These are phyloP conservation scores for Gisinianus flammeolus DNA, from an alignment of 2,888 invertebrate species.

Conservation along the genomic window DNA sequence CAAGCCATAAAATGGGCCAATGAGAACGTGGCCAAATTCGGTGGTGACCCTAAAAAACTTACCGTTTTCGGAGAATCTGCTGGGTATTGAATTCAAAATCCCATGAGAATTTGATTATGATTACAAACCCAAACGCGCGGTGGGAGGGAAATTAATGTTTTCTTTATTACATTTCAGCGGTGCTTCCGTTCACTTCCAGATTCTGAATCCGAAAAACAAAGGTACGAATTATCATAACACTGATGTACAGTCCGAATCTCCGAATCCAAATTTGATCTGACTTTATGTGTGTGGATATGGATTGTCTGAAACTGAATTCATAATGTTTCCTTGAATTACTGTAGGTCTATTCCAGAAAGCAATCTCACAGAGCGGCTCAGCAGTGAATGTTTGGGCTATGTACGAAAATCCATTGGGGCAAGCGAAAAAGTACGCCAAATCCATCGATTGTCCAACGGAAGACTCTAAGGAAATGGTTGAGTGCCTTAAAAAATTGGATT, in stretches of 20 bases:
- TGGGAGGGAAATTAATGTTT: not conserved
- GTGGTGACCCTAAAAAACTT: not conserved
- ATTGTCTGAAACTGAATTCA: not conserved
- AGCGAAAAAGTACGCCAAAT: not conserved
- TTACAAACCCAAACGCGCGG: not conserved
- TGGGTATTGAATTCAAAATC: not conserved
- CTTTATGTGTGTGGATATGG: too few relatives aligned
- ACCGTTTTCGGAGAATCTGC: not conserved
- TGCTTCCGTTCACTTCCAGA: not conserved
- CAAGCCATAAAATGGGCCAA: not conserved
- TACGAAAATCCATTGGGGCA: not conserved
- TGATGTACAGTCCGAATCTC: not conserved
- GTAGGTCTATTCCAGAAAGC: not conserved
- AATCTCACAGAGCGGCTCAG: not conserved
- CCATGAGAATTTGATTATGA: not conserved
- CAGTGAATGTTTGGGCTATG: not conserved
- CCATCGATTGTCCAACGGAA: not conserved
- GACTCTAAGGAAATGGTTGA: not conserved
- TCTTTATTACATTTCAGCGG: not conserved
- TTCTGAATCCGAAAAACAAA: not conserved
- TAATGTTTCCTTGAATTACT: not conserved
- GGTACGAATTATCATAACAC: not conserved
- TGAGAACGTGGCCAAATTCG: not conserved
- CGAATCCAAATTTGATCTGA: not conserved
- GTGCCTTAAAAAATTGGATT: not conserved